These are phyloP conservation scores for Graphium colonna DNA, from an alignment of 2,888 invertebrate species.

Conservation along the genomic window DNA sequence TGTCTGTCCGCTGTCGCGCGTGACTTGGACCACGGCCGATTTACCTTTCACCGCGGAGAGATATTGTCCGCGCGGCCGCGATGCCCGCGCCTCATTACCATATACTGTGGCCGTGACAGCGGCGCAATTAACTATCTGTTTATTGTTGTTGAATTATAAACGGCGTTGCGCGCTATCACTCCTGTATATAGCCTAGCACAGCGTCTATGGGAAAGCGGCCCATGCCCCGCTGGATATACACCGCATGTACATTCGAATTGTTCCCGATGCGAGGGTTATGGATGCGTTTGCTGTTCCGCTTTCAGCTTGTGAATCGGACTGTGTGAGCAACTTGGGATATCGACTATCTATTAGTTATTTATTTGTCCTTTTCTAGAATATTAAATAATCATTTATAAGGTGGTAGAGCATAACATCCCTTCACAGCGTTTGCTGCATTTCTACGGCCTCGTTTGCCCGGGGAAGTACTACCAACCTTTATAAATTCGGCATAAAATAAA, in stretches of 20 bases:
- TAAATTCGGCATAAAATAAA: too few species aligned
- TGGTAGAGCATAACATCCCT: too few species aligned
- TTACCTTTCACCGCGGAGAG: conserved; percentile 78
- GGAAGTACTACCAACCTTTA: too few species aligned
- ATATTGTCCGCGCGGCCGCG: conserved; percentile 76
- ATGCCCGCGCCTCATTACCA: conserved; percentile 78
- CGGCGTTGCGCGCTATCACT: conserved; percentile 65
- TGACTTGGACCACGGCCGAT: conserved; percentile 42
- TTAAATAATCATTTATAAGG: too few species aligned
- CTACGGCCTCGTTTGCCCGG: too few species aligned
- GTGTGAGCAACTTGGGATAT: too few species aligned
- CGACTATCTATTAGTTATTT: too few species aligned
- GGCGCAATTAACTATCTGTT: conserved; percentile 79
- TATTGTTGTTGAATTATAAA: conserved; percentile 79
- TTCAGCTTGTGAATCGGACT: too few species aligned
- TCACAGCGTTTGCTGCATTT: too few species aligned
- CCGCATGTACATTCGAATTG: background rate
- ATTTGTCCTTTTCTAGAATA: too few species aligned
- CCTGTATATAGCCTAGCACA: conserved; percentile 35
- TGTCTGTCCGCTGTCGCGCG: too few species aligned
- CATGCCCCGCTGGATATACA: background rate
- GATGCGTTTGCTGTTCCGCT: background rate
- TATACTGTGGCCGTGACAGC: conserved; percentile 78
- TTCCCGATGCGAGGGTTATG: background rate
- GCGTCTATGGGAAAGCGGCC: conserved; percentile 32